These are phyloP conservation scores for Enteromius fasciolatus DNA, from an alignment of 2,797 vertebrate genomes.

Conservation along the genomic window DNA sequence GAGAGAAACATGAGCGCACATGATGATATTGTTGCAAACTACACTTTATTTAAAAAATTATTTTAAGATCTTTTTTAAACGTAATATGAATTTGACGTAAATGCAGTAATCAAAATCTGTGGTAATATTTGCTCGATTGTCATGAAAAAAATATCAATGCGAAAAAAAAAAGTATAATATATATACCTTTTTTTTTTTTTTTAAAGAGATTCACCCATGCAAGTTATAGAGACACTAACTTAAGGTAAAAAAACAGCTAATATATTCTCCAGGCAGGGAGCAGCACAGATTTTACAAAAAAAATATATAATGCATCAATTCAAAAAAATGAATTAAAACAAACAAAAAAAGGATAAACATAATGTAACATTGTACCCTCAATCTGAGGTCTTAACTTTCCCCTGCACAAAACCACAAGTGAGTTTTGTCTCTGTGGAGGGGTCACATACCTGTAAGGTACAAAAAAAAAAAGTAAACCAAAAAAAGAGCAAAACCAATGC, in stretches of 20 bases:
- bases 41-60: neutral
- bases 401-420: constrained; percentile 68
- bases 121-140: neutral
- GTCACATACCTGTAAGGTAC: constrained; percentile 83
- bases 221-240: constrained; percentile 13
- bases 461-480: constrained; percentile 66
- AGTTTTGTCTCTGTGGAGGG: constrained; percentile 65
- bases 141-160: neutral
- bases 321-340: constrained; percentile 62
- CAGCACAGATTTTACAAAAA: constrained; percentile 57
- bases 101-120: neutral
- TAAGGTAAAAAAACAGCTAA: constrained; percentile 34
- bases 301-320: constrained; percentile 53
- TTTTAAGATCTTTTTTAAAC: neutral
- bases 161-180: too few relatives aligned
- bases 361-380: constrained; percentile 74
- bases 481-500: constrained; percentile 58
- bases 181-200: too few relatives aligned
- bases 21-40: neutral
- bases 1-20: too few relatives aligned
- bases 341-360: constrained; percentile 60
- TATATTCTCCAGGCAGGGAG: constrained; percentile 54
- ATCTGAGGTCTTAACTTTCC: constrained; percentile 77
- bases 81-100: neutral
- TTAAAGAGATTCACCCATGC: neutral